Evolutionary conservation across 23 tunicate species (phyloP), one percentile per base, ranked within the genome.

Genomic region (Ciona savignyi): DNA sequence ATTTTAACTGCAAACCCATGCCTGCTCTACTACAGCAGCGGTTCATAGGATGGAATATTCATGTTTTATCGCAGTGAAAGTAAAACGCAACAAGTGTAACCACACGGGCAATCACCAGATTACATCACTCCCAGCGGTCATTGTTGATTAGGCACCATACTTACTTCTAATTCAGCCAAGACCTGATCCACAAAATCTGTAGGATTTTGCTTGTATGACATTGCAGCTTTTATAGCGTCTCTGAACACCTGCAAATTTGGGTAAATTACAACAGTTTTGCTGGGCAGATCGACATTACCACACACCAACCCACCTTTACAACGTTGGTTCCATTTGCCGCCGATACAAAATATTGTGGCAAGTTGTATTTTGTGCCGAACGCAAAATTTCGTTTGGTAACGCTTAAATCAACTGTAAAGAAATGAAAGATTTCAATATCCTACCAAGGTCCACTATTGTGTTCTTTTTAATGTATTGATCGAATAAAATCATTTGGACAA

Each of bases 271-370:
- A 6, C 15, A 6, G 56, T 42, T 42, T 42, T 6, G 15, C 15
- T 42, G 56, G 56, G 15, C 9, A 42, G 56, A 6, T 42, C 15
- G 9, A 42, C 15, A 6, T 42, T 42, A 42, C 56, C 56, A 42
- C 56, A 9, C 9, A 42, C 56, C 56, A 42, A 15, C 34, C 27
- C 32, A 91, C 99, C 74, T 85, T 85, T 19, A 95, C 99, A 33
- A 95, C 96, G 66, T 95, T 95, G 35, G 96, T 88, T 32, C 99
- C 99, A 67, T 95, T 82, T 25, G 99, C 99, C 9, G 99, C 99
- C 15, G 86, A 88, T 26, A 82, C 88, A 74, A 78, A 86, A 35
- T 86, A 93, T 34, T 78, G 87, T 2, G 91, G 86, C 26, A 91
- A 33, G 27, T 63, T 63, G 70, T 91, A 70, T 67, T 80, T 91